These are phyloP conservation scores for Creontiades dilutus DNA, from an alignment of 2,888 invertebrate genomes.

Conservation along the genomic window DNA sequence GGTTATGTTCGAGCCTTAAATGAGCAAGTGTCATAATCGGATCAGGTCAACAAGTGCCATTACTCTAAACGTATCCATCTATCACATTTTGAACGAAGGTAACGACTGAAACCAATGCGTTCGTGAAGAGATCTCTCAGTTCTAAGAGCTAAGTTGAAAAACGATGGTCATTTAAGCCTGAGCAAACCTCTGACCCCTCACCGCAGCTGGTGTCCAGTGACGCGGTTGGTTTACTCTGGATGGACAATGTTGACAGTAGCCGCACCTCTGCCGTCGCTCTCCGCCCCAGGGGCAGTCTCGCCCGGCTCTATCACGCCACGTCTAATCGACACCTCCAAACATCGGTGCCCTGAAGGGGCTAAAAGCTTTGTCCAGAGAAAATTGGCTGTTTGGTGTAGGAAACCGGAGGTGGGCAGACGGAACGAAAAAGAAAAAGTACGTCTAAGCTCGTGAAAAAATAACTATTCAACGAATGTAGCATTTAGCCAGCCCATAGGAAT, in stretches of 20 bases:
- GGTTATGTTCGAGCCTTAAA: too few relatives aligned
- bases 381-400: too few relatives aligned
- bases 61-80: too few relatives aligned
- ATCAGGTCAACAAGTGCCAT: too few relatives aligned
- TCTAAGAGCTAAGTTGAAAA: not conserved
- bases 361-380: not conserved
- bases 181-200: not conserved
- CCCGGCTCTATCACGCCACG: not conserved
- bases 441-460: too few relatives aligned
- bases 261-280: not conserved
- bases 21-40: too few relatives aligned
- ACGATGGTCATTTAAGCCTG: conserved; percentile 7
- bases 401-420: too few relatives aligned
- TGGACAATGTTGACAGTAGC: conserved; percentile 25
- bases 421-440: too few relatives aligned
- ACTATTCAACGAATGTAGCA: too few relatives aligned
- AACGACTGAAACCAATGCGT: too few relatives aligned
- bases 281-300: not conserved
- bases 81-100: too few relatives aligned
- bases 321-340: conserved; percentile 3
- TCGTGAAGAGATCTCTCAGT: not conserved
- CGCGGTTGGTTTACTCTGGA: conserved; percentile 8
- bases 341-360: not conserved
- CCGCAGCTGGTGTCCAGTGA: not conserved
- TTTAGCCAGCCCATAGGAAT: too few relatives aligned